Base-by-base conservation (phyloP, 2,888 invertebrate species). In the Drosophila colorata region DNA sequence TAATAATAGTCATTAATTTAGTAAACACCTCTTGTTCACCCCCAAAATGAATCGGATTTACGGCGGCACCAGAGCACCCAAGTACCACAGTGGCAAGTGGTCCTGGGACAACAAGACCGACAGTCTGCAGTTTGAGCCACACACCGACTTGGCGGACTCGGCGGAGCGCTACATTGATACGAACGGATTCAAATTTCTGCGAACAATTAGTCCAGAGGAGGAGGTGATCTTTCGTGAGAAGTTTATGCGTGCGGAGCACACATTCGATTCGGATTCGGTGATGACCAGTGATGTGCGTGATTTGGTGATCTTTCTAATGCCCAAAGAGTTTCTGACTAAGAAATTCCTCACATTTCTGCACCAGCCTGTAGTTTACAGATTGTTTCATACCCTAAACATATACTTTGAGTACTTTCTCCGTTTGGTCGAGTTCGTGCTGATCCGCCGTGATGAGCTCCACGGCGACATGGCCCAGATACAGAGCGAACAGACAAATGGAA, bases 391-490 rank as follows among this genome's bases (percentile, higher is more conserved):
- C 0, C 64, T 92, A 11, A 84, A 91, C 28, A 90, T 91, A 8
- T 92, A 92, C 71, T 92, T 92, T 37, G 91, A 91, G 59, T 82
- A 92, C 60, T 92, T 90, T 60, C 61, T 92, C 9, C 90, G 90
- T 31, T 64, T 91, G 48, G 90, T 91, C 0, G 92, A 92, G 63
- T 91, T 89, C 63, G 61, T 91, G 7, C 69, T 92, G 2, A 90
- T 92, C 35, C 86, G 90, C 0, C 82, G 91, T 1, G 91, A 92
- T 61, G 92, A 92, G 60, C 74, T 89, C 6, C 55, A 75, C 0
- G 88, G 87, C 0, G 70, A 83, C 16, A 67, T 73, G 44, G 87
- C 87, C 0, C 87, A 89, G 61, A 74, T 92, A 9, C 90, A 91
- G 52, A 90, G 89, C 38, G 69, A 76, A 1, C 90, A 89, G 51